Percentiles rank a stretch among this genome's conserved stretches.
Conservation (phyloP, 2,888 invertebrate genomes). For the Periphyllus acericola region DNA sequence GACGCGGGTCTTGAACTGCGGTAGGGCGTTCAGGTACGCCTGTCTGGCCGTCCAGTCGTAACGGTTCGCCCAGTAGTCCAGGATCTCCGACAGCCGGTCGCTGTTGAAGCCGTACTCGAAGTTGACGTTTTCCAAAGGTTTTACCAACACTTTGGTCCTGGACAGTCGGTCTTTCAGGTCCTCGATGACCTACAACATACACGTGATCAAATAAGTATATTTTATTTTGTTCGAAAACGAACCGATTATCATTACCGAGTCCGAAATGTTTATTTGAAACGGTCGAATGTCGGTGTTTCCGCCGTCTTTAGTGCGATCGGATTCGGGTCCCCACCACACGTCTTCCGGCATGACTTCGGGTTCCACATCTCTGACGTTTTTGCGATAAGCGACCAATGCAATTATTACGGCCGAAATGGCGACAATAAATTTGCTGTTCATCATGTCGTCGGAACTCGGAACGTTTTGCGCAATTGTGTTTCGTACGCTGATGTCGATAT, state of each 20-base stretch:
- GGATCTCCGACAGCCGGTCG: constrained; percentile 74
- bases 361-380: not conserved
- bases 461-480: too few species aligned
- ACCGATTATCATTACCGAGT: constrained; percentile 14
- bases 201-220: not conserved
- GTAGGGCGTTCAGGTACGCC: constrained; percentile 76
- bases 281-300: not conserved
- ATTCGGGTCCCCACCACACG: constrained; percentile 36
- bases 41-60: constrained; percentile 81
- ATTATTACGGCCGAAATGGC: not conserved
- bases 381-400: not conserved
- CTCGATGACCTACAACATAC: constrained; percentile 70
- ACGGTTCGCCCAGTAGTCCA: constrained; percentile 81
- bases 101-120: constrained; percentile 76
- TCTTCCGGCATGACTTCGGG: constrained; percentile 4
- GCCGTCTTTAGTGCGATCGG: not conserved
- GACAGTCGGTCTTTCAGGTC: constrained; percentile 74
- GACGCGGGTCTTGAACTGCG: constrained; percentile 81
- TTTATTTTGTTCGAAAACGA: too few species aligned
- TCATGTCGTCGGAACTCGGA: not conserved
- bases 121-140: constrained; percentile 71
- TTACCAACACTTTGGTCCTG: constrained; percentile 69
- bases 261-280: constrained; percentile 31
- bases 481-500: not conserved
- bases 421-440: not conserved